Evolutionary conservation across 2,797 vertebrate genomes (phyloP).

Genomic region (Hylomyscus alleni): DNA sequence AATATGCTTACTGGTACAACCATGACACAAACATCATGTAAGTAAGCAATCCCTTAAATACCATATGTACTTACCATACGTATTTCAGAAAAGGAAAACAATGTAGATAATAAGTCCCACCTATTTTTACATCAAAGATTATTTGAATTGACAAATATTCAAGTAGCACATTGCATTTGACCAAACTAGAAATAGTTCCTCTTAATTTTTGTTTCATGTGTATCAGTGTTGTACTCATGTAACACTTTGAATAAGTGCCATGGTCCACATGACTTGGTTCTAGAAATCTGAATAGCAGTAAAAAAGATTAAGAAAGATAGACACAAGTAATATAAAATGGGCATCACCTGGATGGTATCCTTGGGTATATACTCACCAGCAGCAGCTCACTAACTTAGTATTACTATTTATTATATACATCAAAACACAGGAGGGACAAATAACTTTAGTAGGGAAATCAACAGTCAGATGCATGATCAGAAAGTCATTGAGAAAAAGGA

Average conservation of each 20-base stretch:
- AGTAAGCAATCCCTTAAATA: background rate
- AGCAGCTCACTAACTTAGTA: background rate
- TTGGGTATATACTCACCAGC: background rate
- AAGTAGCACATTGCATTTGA: background rate
- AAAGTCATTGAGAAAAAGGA: background rate
- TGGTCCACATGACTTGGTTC: background rate
- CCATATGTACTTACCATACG: background rate
- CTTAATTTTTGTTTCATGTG: background rate
- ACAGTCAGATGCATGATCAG: background rate
- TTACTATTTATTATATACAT: background rate
- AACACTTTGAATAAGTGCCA: background rate
- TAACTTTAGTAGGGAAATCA: background rate
- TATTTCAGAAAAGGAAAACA: background rate
- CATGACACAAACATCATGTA: background rate
- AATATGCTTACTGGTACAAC: background rate
- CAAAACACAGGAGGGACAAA: background rate
- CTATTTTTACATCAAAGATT: background rate
- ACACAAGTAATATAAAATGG: background rate
- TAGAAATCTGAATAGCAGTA: background rate
- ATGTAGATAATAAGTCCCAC: background rate
- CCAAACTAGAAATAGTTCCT: background rate
- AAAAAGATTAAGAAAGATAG: background rate
- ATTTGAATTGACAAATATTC: background rate
- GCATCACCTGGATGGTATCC: background rate
- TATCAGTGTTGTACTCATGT: background rate